phyloP scores from a whole-genome alignment of 2,113 vertebrate species.

The Nanorana parkeri region DNA sequence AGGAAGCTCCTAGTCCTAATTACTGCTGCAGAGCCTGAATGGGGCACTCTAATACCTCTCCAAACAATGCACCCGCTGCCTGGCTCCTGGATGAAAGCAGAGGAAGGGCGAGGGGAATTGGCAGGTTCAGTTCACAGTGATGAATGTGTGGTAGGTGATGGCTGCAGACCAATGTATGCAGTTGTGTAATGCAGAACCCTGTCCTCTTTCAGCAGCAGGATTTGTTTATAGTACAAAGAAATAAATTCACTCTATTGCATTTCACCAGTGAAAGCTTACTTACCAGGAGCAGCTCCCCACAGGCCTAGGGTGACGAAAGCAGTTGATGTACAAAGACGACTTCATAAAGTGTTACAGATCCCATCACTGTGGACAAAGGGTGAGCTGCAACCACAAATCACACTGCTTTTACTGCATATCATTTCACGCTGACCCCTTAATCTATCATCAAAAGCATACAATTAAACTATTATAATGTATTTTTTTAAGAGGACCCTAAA shows the following conservation, averaged over 20 bases:
- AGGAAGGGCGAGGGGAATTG: conserved; percentile 27
- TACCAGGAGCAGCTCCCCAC: no score
- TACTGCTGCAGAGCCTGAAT: conserved; percentile 23
- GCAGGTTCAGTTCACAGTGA: neutral
- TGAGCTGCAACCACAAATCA: no score
- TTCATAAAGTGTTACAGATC: no score
- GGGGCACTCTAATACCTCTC: conserved; percentile 10
- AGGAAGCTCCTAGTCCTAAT: conserved; percentile 30
- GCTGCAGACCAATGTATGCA: conserved; percentile 1
- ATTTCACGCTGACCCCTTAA: no score
- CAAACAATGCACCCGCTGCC: conserved; percentile 33
- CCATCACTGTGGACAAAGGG: no score
- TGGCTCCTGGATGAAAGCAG: conserved; percentile 28
- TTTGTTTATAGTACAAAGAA: neutral
- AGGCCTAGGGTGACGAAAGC: no score
- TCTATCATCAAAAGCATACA: no score
- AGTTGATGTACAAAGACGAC: no score
- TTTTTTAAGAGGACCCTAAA: no score
- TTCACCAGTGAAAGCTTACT: no score
- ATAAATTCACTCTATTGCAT: neutral
- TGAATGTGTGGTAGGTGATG: conserved; percentile 2
- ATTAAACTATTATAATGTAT: no score
- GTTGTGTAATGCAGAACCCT: neutral
- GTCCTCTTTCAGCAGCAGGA: neutral
- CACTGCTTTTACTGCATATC: no score